Base-by-base conservation (phyloP, 2,797 vertebrate genomes). In the Sebastes flavidus region DNA sequence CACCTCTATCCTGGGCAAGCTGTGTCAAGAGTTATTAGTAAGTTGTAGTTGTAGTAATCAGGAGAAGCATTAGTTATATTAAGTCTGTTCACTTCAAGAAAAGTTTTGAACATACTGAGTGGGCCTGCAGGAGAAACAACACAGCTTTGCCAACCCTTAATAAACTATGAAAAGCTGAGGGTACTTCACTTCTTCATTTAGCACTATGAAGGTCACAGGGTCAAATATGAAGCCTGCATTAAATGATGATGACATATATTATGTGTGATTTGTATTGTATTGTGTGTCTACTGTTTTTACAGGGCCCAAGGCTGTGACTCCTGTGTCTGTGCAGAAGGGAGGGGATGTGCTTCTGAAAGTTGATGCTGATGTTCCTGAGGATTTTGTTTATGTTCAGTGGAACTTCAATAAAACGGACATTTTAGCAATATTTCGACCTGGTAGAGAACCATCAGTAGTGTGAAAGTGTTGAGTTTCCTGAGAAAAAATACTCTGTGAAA, bases 381-480 rank as follows among this genome's bases (percentile, higher is more conserved):
- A 34, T 0, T 9, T 14, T 14, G 0, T 0, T 13, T 0, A 0
- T 1, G 13, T 82, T 29, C 0, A 0, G 1, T 89, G 89, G 88
- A 54, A 0, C 5, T 38, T 56, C 34, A 83, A 86, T 11, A 1
- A 2, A 2, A 54, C 0, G 4, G 1, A 1, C 4, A 0, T 27
- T 27, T 27, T 65, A 65, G 34, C 10, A 55, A 16, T 1, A 68
- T 22, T 69, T 55, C 0, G 0, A 6, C 2, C n/a, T 36, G 9
- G 0, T 20, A 0, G 0, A 1, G 0, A 25, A 13, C 2, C 5
- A 55, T 8, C 14, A 27, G 0, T n/a, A n/a, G n/a, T n/a, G n/a
- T n/a, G n/a, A n/a, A 42, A 27, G 34, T 4, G 0, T 59, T 14
- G 34, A 71, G 24, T 59, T 71, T 27, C 6, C 4, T 58, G 1